Conservation (phyloP, 2,888 invertebrate genomes). For the Gymnocheta viridis region DNA sequence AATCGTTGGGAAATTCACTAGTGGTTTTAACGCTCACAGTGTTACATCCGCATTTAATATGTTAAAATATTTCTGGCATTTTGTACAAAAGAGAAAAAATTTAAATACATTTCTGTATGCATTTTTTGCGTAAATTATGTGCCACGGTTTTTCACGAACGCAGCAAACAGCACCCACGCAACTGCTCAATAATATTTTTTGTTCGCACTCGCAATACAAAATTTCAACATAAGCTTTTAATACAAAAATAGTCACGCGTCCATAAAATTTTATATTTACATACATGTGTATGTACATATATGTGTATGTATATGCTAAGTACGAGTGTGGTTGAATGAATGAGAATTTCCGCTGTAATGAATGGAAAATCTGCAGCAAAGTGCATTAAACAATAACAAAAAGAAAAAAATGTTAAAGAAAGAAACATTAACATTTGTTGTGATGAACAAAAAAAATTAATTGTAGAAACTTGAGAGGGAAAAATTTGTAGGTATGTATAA, state of each 20-base stretch:
- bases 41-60: conserved; percentile 1
- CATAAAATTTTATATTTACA: conserved; percentile 30
- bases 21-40: not conserved
- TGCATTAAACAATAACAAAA: conserved; percentile 34
- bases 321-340: conserved; percentile 20
- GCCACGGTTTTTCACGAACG: conserved; percentile 20
- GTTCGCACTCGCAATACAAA: not conserved
- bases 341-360: conserved; percentile 51
- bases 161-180: conserved; percentile 40
- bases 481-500: not conserved
- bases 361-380: conserved; percentile 49
- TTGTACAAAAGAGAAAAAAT: not conserved
- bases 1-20: not conserved
- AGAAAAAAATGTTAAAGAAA: conserved; percentile 32
- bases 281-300: too few species aligned
- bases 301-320: not conserved
- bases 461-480: not conserved
- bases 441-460: not conserved
- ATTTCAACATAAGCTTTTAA: conserved; percentile 62
- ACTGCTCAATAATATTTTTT: conserved; percentile 6
- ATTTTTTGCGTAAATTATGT: conserved; percentile 26
- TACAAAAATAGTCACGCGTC: conserved; percentile 60
- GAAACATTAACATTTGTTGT: conserved; percentile 19
- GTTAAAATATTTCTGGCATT: conserved; percentile 9
- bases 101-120: conserved; percentile 2